Evolutionary conservation across 2,113 vertebrate genomes (phyloP), one percentile per base, ranked within the genome.

Genomic region (Canis aureus): DNA sequence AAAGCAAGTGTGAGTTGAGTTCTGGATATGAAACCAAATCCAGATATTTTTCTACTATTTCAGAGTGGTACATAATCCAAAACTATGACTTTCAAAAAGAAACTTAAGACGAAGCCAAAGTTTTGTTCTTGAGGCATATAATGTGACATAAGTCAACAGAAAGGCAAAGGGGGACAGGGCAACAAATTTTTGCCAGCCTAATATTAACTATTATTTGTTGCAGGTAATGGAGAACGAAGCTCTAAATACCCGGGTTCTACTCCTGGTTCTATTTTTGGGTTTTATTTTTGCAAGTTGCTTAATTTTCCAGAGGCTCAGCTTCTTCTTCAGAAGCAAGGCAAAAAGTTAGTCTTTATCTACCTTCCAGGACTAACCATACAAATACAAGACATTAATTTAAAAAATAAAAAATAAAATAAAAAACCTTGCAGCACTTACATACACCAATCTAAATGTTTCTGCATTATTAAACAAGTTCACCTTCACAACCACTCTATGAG

Each of bases 221-320:
- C 27, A 91, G 19, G 51, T 79, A 91, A 85, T 29, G 2, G 91
- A 95, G 12, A 93, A 84, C 12, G 79, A 67, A 66, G 74, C 38
- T 81, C 64, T 84, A 53, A 90, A 94, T 38, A 89, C n/a, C 16
- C 35, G 53, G 71, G 23, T 82, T 91, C 62, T 80, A 29, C 17
- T 59, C 19, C 59, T 81, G 60, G 32, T 90, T 95, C 62, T 59
- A 51, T 82, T 92, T 95, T 17, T 73, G 11, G 49, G 38, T 5
- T 38, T 84, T 57, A 32, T 57, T 94, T 89, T 57, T 80, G 25
- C 23, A 96, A 96, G 67, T 51, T 92, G 83, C 89, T 83, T 62
- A 81, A 62, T 71, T 92, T 97, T 89, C 59, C 55, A 87, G 49
- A 95, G 60, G 35, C 49, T 90, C 73, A 51, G 64, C 29, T 78